A percentile compares a stretch with the other conserved stretches of the same genome.
Evolutionary conservation across 2,888 invertebrate genomes (phyloP).

Genomic region (Oligia latruncula): DNA sequence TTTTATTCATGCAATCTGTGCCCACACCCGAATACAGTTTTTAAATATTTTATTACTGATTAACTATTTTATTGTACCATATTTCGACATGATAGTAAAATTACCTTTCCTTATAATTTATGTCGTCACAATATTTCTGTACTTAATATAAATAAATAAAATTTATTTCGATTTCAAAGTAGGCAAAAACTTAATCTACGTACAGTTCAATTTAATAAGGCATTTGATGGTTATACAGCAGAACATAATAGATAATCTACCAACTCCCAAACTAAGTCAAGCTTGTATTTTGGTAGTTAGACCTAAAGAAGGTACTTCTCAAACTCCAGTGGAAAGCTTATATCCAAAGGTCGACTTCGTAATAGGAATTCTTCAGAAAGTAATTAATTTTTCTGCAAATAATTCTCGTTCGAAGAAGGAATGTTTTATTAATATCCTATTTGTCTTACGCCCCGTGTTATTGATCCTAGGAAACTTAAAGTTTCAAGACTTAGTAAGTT

Average conservation of each 20-base stretch:
- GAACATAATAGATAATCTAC: no score
- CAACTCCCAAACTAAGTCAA: no score
- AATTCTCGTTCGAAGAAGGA: constrained; percentile 71
- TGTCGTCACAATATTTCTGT: constrained; percentile 32
- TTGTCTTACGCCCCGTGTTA: constrained; percentile 67
- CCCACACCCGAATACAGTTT: background rate
- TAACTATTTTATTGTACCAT: background rate
- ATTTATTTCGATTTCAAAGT: no score
- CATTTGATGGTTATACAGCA: no score
- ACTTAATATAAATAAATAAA: background rate
- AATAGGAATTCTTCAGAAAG: constrained; percentile 78
- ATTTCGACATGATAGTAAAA: background rate
- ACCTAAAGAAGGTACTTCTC: constrained; percentile 48
- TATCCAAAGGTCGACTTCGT: constrained; percentile 62
- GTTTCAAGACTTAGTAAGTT: constrained; percentile 32
- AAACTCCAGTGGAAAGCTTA: constrained; percentile 61
- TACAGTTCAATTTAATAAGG: no score
- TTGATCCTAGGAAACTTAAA: constrained; percentile 50
- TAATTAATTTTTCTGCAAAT: constrained; percentile 81
- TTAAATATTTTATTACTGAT: background rate
- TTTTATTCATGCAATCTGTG: constrained; percentile 8
- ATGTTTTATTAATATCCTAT: constrained; percentile 77
- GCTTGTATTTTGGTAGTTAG: no score
- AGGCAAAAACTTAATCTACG: no score
- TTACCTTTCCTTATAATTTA: constrained; percentile 26